A percentile compares a stretch with the other conserved stretches of the same genome.
phyloP scores from a whole-genome alignment of 2,797 vertebrate genomes.

The Coregonus suidteri region DNA sequence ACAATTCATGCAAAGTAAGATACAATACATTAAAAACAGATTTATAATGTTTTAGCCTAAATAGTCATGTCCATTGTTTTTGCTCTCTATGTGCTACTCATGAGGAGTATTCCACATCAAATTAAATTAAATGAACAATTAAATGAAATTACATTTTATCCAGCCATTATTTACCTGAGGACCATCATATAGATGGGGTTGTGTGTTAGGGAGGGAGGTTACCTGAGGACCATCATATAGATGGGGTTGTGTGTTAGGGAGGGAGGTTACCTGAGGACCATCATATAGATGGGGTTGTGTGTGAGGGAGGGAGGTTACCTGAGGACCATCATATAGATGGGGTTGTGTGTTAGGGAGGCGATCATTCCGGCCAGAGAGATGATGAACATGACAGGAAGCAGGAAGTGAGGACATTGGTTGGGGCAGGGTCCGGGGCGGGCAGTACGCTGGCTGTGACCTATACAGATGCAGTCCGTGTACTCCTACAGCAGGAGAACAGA shows the following conservation, averaged over 20 bases:
- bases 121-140: not conserved
- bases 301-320: slow-evolving; percentile 71
- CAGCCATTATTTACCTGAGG: too few relatives aligned
- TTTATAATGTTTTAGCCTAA: not conserved
- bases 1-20: not conserved
- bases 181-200: not conserved
- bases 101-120: too few relatives aligned
- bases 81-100: not conserved
- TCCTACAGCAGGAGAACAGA: slow-evolving; percentile 62
- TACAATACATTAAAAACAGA: not conserved
- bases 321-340: slow-evolving; percentile 97
- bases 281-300: not conserved
- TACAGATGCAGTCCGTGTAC: slow-evolving; percentile 84
- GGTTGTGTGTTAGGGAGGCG: slow-evolving; percentile 91
- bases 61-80: not conserved
- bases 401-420: slow-evolving; percentile 81
- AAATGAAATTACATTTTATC: not conserved
- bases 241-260: slow-evolving; percentile 91
- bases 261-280: slow-evolving; percentile 48
- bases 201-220: slow-evolving; percentile 24
- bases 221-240: slow-evolving; percentile 98
- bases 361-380: slow-evolving; percentile 87
- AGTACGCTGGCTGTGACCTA: slow-evolving; percentile 44
- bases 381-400: slow-evolving; percentile 83
- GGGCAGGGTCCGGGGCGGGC: slow-evolving; percentile 80